A percentile compares a stretch with the other conserved stretches of the same genome.
Evolutionary conservation across 2,888 invertebrate genomes (phyloP).

Genomic region (Vanessa cardui): DNA sequence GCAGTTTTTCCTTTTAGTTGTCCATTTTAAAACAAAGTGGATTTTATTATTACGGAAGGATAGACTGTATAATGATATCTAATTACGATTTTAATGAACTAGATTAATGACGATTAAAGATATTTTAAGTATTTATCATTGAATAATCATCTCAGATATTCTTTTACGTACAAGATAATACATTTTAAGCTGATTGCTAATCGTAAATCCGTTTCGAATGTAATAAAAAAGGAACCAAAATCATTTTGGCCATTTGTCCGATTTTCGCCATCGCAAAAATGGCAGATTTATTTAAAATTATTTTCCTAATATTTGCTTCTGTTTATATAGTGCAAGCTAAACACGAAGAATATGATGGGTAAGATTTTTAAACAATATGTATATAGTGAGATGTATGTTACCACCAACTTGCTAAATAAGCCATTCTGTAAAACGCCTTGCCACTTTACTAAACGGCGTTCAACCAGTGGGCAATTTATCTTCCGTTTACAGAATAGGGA

Average conservation of each 20-base stretch:
- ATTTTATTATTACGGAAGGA: not conserved
- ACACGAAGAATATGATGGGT: slow-evolving; percentile 11
- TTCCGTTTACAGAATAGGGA: too few relatives aligned
- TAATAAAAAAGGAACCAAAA: not conserved
- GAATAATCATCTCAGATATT: not conserved
- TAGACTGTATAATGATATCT: not conserved
- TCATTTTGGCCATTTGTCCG: not conserved
- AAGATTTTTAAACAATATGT: not conserved
- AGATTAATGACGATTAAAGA: not conserved
- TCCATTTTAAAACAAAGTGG: too few relatives aligned
- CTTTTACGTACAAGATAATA: not conserved
- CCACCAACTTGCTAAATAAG: too few relatives aligned
- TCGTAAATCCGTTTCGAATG: not conserved
- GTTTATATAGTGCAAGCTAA: slow-evolving; percentile 9
- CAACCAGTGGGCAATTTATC: too few relatives aligned
- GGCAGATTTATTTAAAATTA: not conserved
- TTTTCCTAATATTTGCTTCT: not conserved
- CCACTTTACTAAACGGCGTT: too few relatives aligned
- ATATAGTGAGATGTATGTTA: too few relatives aligned
- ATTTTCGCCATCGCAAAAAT: not conserved
- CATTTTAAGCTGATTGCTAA: not conserved
- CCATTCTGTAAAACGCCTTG: too few relatives aligned
- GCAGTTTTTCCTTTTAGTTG: too few relatives aligned
- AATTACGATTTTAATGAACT: not conserved
- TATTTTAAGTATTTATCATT: not conserved